Percentiles rank a stretch among this genome's conserved stretches.
These are phyloP conservation scores for Aethina tumida DNA, from an alignment of 1,140 invertebrate species.

Conservation along the genomic window DNA sequence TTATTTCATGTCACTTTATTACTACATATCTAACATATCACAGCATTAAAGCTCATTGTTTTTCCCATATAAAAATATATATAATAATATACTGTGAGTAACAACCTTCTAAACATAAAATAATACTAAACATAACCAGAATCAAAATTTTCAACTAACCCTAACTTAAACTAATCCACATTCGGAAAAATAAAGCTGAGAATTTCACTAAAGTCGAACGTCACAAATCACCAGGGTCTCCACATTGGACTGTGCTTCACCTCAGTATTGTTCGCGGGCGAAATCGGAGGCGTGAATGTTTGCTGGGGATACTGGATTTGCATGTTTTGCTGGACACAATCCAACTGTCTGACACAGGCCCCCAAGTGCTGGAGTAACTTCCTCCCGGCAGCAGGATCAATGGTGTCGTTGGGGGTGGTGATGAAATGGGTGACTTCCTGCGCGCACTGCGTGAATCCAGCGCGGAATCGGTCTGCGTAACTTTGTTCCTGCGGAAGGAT, in stretches of 20 bases:
- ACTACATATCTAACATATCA: conserved; percentile 15
- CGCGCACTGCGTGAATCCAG: conserved; percentile 85
- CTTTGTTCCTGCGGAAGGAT: conserved; percentile 51
- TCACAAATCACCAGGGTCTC: conserved; percentile 34
- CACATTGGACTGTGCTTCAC: conserved; percentile 26
- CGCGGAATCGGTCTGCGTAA: conserved; percentile 73
- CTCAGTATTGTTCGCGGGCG: conserved; percentile 16
- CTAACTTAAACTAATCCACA: conserved; percentile 7
- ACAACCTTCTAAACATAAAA: conserved; percentile 3
- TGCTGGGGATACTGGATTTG: conserved; percentile 12
- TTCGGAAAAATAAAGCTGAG: conserved; percentile 6
- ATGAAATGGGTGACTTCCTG: conserved; percentile 83
- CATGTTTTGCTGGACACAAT: conserved; percentile 24
- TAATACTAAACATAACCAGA: conserved; percentile 5
- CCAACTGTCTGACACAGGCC: conserved; percentile 36
- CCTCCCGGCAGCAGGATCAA: conserved; percentile 35
- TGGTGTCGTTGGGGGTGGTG: conserved; percentile 26
- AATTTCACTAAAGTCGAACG: conserved; percentile 10
- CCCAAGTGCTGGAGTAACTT: conserved; percentile 40
- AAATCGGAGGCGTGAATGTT: conserved; percentile 26
- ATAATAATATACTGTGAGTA: conserved; percentile 14
- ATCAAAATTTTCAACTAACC: conserved; percentile 10
- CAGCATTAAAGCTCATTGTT: conserved; percentile 25
- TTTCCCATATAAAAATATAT: conserved; percentile 2
- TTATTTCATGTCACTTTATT: conserved; percentile 1